phyloP scores from a whole-genome alignment of 2,888 invertebrate species.

The Nomada ruficornis region DNA sequence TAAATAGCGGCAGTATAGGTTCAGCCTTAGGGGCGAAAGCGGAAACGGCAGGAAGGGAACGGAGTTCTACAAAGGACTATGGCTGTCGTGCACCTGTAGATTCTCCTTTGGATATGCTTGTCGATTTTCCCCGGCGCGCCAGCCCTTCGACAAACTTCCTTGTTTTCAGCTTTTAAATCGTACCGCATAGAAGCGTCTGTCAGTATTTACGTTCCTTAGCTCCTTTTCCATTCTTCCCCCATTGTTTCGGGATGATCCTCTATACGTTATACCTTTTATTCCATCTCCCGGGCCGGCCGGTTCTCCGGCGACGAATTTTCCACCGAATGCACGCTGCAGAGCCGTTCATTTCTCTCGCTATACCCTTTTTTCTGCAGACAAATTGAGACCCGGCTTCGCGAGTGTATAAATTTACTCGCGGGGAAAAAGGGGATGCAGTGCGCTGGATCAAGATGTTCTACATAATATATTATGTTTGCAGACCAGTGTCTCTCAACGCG shows the following conservation, averaged over 20 bases:
- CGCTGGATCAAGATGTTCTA: too few relatives aligned
- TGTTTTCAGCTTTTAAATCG: constrained; percentile 50
- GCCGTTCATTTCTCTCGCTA: too few relatives aligned
- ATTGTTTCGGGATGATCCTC: neutral
- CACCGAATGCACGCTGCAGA: too few relatives aligned
- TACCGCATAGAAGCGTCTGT: constrained; percentile 7
- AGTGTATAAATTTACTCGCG: too few relatives aligned
- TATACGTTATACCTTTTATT: constrained; percentile 1
- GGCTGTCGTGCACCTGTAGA: constrained; percentile 54
- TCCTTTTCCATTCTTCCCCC: neutral
- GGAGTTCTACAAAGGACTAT: constrained; percentile 44
- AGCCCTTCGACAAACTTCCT: constrained; percentile 23
- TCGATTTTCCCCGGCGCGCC: constrained; percentile 12
- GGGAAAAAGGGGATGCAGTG: too few relatives aligned
- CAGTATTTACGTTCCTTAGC: constrained; percentile 16
- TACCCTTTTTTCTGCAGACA: too few relatives aligned
- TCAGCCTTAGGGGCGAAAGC: constrained; percentile 30
- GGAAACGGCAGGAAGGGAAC: constrained; percentile 23
- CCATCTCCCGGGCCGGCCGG: neutral
- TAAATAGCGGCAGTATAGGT: constrained; percentile 38
- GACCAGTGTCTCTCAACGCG: too few relatives aligned
- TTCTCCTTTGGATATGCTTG: constrained; percentile 26
- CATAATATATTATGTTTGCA: too few relatives aligned
- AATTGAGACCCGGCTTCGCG: too few relatives aligned
- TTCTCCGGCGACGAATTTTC: neutral